Evolutionary conservation across 2,113 vertebrate genomes (phyloP), one percentile per base, ranked within the genome.

Genomic region (Notarius lentiginosus): DNA sequence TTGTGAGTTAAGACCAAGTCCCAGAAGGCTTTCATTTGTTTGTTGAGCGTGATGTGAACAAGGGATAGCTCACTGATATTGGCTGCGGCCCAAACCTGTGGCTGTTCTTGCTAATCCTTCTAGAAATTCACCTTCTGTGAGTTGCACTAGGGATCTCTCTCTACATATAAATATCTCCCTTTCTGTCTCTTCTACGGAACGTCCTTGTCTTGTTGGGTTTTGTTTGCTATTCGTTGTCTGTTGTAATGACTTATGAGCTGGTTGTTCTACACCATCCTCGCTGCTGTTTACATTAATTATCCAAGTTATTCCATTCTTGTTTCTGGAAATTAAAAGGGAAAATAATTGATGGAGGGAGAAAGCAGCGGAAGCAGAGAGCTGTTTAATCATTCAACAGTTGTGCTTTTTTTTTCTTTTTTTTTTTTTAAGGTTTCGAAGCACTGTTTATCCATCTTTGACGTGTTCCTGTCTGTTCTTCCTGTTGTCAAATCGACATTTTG

Each of bases 251-350:
- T 80, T 53, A 75, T 63, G 58, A 85, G 75, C 60, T 81, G 63
- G 87, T 87, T 81, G 83, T 85, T 81, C 72, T 88, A 87, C 82
- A 81, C 73, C 73, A 53, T 88, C 56, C 70, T 79, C 87, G 61
- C 87, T 70, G 79, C 66, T 87, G 85, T 87, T 89, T 91, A 89
- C 85, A 82, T 88, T 70, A 88, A 76, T 88, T 88, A 53, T 88
- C 41, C 89, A 85, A 89, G 87, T 89, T 92, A 89, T 91, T 91
- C 55, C 60, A 68, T 18, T 77, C 60, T 51, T 84, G 82, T 70
- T 81, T 73, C 75, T 88, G 10, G 60, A 80, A 84, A 84, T 85
- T 70, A 65, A 85, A 90, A 90, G 81, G 88, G 86, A 70, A 90
- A 70, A 58, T 17, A 18, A 79, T 20, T 34, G 27, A 30, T 34